A percentile compares a stretch with the other conserved stretches of the same genome.
phyloP scores from a whole-genome alignment of 1,140 invertebrate genomes.

The Panulirus ornatus region DNA sequence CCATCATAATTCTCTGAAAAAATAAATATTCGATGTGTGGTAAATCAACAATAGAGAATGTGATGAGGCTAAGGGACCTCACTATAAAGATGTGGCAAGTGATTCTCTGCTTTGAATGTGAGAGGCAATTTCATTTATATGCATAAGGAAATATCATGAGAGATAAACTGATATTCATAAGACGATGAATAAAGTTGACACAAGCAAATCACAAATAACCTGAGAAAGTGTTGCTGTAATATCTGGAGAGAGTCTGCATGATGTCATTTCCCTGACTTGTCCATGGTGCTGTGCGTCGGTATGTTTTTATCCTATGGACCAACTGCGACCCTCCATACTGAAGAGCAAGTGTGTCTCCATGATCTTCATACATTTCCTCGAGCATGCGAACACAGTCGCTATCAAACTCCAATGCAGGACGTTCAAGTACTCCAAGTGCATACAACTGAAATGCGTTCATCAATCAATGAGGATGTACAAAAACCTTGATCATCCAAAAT shows the following conservation, averaged over 20 bases:
- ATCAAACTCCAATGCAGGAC: constrained; percentile 93
- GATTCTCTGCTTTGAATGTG: too few species aligned
- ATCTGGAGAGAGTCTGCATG: constrained; percentile 98
- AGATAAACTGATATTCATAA: too few species aligned
- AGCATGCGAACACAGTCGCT: constrained; percentile 96
- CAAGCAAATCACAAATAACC: constrained; percentile 78
- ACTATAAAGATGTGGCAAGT: too few species aligned
- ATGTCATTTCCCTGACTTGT: constrained; percentile 99
- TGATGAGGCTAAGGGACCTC: too few species aligned
- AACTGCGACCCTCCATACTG: constrained; percentile 99
- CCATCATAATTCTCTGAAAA: too few species aligned
- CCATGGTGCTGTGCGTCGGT: constrained; percentile 95
- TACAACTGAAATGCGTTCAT: constrained; percentile 83
- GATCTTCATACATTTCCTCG: constrained; percentile 98
- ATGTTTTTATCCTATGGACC: constrained; percentile 95
- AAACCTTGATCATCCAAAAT: constrained; percentile 7
- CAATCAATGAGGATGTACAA: constrained; percentile 27
- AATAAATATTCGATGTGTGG: too few species aligned
- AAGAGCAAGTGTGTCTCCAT: constrained; percentile 97
- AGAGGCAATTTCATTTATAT: too few species aligned
- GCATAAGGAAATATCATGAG: too few species aligned
- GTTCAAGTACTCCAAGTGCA: constrained; percentile 90
- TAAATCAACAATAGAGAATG: too few species aligned
- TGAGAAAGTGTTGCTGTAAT: constrained; percentile 99
- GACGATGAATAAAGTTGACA: constrained; percentile 12